phyloP scores from a whole-genome alignment of 2,888 invertebrate species.

The Eurytoma adleriae region DNA sequence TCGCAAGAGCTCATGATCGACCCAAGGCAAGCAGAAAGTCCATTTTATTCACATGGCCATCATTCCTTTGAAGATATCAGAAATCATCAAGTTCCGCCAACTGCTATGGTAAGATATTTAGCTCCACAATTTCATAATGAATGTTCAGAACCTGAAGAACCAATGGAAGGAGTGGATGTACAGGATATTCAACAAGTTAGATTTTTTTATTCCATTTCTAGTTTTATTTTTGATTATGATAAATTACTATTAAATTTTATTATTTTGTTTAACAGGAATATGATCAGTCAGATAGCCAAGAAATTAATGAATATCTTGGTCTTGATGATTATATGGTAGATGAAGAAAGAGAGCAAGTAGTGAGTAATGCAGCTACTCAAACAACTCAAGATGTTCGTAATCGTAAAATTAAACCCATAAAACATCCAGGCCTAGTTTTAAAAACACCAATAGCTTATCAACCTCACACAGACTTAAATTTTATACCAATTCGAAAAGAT shows the following conservation, averaged over 20 bases:
- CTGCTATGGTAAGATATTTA: conserved; percentile 73
- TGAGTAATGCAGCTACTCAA: conserved; percentile 79
- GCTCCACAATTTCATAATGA: conserved; percentile 72
- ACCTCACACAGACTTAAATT: conserved; percentile 88
- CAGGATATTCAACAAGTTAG: conserved; percentile 72
- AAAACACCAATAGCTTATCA: conserved; percentile 89
- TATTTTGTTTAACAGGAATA: conserved; percentile 65
- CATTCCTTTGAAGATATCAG: conserved; percentile 72
- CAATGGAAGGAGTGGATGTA: conserved; percentile 71
- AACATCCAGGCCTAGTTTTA: conserved; percentile 84
- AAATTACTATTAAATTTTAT: conserved; percentile 1
- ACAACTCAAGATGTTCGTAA: conserved; percentile 77
- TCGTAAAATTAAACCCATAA: conserved; percentile 84
- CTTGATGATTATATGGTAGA: conserved; percentile 77
- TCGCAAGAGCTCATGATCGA: conserved; percentile 74
- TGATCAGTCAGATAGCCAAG: conserved; percentile 67
- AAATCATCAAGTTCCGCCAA: conserved; percentile 72
- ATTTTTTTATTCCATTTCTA: conserved; percentile 21
- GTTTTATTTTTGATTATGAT: not conserved
- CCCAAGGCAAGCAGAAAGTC: conserved; percentile 72
- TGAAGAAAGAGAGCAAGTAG: conserved; percentile 75
- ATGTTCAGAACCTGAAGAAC: conserved; percentile 73
- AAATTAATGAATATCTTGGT: conserved; percentile 74
- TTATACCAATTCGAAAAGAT: conserved; percentile 91
- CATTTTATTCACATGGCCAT: conserved; percentile 71